Evolutionary conservation across 2,113 vertebrate species (phyloP), one percentile per base, ranked within the genome.

Genomic region (Nematolebias whitei): DNA sequence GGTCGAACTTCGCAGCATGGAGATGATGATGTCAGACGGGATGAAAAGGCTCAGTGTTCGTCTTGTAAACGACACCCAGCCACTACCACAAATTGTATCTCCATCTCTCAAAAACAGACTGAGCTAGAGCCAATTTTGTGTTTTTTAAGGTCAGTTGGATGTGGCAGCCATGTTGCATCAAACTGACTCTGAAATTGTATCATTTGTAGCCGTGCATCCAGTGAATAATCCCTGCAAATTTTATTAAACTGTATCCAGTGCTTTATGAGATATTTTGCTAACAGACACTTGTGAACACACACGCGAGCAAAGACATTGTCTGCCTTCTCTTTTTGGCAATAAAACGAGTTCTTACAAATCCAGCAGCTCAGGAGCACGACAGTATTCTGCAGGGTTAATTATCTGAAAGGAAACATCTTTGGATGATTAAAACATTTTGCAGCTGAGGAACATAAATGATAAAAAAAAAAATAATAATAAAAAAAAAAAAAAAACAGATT

Each of bases 51-150:
- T n/a, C n/a, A n/a, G n/a, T n/a, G n/a, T n/a, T n/a, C n/a, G n/a
- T n/a, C n/a, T n/a, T n/a, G n/a, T n/a, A n/a, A n/a, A n/a, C n/a
- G n/a, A n/a, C n/a, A n/a, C n/a, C n/a, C n/a, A n/a, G n/a, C n/a
- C n/a, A n/a, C n/a, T n/a, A n/a, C n/a, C n/a, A n/a, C n/a, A n/a
- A n/a, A n/a, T n/a, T n/a, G n/a, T n/a, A n/a, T n/a, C n/a, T n/a
- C n/a, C n/a, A n/a, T n/a, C n/a, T n/a, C n/a, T n/a, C n/a, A n/a
- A n/a, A n/a, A n/a, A n/a, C n/a, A n/a, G n/a, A n/a, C n/a, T n/a
- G n/a, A n/a, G n/a, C 10, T 35, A 5, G 2, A 41, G 73, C 74
- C 68, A 76, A 76, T 57, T 26, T 41, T 59, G 41, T n/a, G 20
- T 18, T 22, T 51, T 47, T 10, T 35, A 35, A 35, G 5, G 32